A percentile compares a stretch with the other conserved stretches of the same genome.
Conservation (phyloP, 2,888 invertebrate genomes). For the Pasiphila rectangulata region DNA sequence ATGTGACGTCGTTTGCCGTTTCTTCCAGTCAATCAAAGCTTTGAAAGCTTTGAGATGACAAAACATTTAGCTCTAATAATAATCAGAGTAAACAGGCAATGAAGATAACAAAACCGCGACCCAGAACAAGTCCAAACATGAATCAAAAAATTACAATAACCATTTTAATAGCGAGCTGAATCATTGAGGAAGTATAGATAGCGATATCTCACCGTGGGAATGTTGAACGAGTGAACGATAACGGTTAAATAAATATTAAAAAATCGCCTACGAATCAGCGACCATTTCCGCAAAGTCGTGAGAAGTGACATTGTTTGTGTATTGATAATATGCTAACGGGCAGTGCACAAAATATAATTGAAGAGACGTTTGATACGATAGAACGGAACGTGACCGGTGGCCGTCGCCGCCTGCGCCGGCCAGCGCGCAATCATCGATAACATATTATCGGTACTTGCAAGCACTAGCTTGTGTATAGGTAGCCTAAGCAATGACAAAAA, state of each 20-base stretch:
- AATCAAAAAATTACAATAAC: conserved; percentile 33
- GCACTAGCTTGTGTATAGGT: conserved; percentile 2
- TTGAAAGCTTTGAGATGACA: not conserved
- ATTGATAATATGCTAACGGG: conserved; percentile 28
- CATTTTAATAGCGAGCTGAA: conserved; percentile 33
- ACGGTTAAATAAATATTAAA: conserved; percentile 40
- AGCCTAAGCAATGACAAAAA: too few relatives aligned
- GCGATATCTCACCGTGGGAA: conserved; percentile 65
- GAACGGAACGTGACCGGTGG: conserved; percentile 14
- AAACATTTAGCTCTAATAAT: not conserved
- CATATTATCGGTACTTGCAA: conserved; percentile 13
- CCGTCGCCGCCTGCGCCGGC: too few relatives aligned
- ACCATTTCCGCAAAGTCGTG: conserved; percentile 51
- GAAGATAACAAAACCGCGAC: conserved; percentile 6
- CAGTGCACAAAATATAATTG: conserved; percentile 20
- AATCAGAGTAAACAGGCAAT: conserved; percentile 2
- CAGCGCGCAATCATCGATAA: conserved; percentile 15
- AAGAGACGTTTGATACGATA: conserved; percentile 19
- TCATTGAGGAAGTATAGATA: conserved; percentile 57
- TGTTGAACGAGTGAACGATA: conserved; percentile 38
- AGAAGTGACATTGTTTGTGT: conserved; percentile 40
- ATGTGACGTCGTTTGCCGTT: not conserved
- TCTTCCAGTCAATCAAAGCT: conserved; percentile 4
- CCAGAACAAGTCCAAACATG: conserved; percentile 35
- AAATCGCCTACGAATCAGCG: conserved; percentile 48